Percentiles rank a stretch among this genome's conserved stretches.
phyloP scores from a whole-genome alignment of 1,140 invertebrate species.

The Solen grandis region DNA sequence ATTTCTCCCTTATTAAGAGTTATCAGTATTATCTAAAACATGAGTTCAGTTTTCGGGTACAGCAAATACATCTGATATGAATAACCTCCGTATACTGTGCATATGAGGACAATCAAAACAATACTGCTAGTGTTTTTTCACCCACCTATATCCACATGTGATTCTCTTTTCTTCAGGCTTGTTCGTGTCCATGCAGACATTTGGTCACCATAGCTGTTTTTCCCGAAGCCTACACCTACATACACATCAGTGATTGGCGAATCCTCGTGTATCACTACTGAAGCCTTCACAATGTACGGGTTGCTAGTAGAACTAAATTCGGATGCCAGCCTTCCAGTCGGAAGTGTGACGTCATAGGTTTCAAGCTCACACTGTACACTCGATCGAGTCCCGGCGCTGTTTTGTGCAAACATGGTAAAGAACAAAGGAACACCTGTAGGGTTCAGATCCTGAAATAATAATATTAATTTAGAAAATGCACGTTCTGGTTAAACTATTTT shows the following conservation, averaged over 20 bases:
- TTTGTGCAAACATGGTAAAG: slow-evolving; percentile 60
- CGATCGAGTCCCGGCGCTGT: slow-evolving; percentile 51
- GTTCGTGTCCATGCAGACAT: slow-evolving; percentile 20
- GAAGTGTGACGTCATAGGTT: slow-evolving; percentile 66
- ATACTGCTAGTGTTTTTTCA: too few species aligned
- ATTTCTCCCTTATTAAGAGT: too few species aligned
- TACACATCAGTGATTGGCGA: slow-evolving; percentile 42
- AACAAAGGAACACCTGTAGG: slow-evolving; percentile 47
- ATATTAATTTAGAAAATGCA: too few species aligned
- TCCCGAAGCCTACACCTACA: slow-evolving; percentile 58
- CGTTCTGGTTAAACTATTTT: too few species aligned
- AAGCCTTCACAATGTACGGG: slow-evolving; percentile 46
- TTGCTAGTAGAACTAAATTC: slow-evolving; percentile 63
- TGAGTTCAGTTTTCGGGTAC: too few species aligned
- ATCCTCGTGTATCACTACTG: slow-evolving; percentile 61
- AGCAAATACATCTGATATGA: too few species aligned
- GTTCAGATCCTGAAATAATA: neutral
- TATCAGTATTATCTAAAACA: too few species aligned
- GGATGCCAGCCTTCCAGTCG: slow-evolving; percentile 53
- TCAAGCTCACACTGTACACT: slow-evolving; percentile 54
- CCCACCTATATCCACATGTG: neutral
- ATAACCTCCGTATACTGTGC: too few species aligned
- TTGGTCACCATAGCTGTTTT: slow-evolving; percentile 54
- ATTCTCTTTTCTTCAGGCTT: slow-evolving; percentile 19
- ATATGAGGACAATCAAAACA: too few species aligned